Base-by-base conservation (phyloP, 2,113 vertebrate genomes). In the Dasypus novemcinctus region DNA sequence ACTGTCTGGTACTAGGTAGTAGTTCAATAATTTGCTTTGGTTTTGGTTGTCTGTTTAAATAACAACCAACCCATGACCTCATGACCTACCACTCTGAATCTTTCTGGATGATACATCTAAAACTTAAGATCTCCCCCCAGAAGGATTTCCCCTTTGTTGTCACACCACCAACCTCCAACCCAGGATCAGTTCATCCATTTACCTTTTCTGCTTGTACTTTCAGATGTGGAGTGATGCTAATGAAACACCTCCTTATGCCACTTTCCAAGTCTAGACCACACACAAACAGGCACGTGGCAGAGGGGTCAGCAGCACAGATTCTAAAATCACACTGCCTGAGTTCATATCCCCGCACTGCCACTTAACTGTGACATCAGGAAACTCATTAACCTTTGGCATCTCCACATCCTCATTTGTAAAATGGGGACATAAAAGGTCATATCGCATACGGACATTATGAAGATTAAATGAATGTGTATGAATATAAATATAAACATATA, bases 241-340 rank as follows among this genome's bases (percentile, higher is more conserved):
- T 0, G 0, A 80, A 90, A 74, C 49, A 23, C 54, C 27, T 72
- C 20, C 43, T 46, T 29, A 66, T 29, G 7, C 7, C 27, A 5
- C n/a, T 86, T 46, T 29, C 5, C 10, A 69, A 15, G 33, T 57
- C 15, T 14, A 78, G 15, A 95, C 7, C 21, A 27, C 5, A 41
- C 11, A 36, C 23, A 78, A 20, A 17, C 43, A 57, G 69, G 9
- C 38, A 1, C 6, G 17, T 0, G 38, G 23, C 14, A 61, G 68
- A 85, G 33, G 14, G 25, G 63, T 33, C 9, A 49, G 12, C 2
- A 81, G 38, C 25, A 64, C 23, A 27, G 25, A 38, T 20, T 13
- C 21, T 21, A 38, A 7, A 81, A 46, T 33, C 59, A n/a, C 0
- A 2, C 0, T 25, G 4, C 25, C 7, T 13, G 12, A 20, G 36